A percentile compares a stretch with the other conserved stretches of the same genome.
Conservation (phyloP, 2,797 vertebrate genomes). For the Protonibea diacanthus region DNA sequence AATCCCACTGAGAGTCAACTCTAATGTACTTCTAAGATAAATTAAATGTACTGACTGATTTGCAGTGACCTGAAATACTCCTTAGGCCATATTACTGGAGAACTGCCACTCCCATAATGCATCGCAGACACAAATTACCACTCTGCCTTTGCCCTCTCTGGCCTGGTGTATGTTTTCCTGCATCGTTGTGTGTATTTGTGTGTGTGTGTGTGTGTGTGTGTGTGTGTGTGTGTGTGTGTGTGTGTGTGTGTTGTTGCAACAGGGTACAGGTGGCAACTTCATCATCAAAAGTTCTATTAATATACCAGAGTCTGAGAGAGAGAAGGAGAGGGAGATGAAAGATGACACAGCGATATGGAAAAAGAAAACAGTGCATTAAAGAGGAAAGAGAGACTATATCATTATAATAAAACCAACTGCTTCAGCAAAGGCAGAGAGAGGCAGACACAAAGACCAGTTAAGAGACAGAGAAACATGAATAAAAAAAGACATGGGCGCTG, state of each 20-base stretch:
- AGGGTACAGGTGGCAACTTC: constrained; percentile 69
- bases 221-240: neutral
- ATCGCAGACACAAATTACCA: neutral
- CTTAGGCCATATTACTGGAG: neutral
- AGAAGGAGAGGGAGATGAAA: neutral
- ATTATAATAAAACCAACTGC: neutral
- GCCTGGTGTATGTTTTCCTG: constrained; percentile 1
- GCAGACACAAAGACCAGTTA: constrained; percentile 2
- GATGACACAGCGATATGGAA: constrained; percentile 6
- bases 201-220: neutral
- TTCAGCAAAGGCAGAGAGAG: neutral
- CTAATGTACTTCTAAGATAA: neutral
- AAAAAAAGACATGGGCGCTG: constrained; percentile 20
- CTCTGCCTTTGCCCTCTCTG: constrained; percentile 11
- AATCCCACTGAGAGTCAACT: neutral
- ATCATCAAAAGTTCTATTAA: constrained; percentile 72
- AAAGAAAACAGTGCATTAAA: neutral
- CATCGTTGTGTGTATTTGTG: neutral
- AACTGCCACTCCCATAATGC: neutral
- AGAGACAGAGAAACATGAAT: neutral
- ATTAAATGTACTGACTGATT: neutral
- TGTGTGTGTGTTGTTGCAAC: constrained; percentile 26
- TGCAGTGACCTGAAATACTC: neutral
- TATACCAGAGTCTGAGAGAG: constrained; percentile 43
- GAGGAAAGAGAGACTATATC: neutral